These are phyloP conservation scores for Pseudomugil gertrudae DNA, from an alignment of 2,797 vertebrate genomes.

Conservation along the genomic window DNA sequence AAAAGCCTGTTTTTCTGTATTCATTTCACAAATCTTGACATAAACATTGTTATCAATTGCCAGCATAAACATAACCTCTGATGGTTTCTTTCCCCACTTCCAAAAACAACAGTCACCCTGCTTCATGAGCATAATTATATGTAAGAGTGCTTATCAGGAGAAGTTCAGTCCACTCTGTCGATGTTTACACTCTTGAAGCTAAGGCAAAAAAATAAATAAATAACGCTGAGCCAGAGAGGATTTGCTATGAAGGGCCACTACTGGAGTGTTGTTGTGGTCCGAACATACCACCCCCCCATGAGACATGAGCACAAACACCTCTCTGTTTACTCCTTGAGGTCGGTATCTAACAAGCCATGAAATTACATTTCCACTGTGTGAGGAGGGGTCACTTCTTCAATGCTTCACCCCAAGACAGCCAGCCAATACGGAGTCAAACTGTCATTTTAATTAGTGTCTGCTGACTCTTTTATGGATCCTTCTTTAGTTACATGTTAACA, in stretches of 20 bases:
- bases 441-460: constrained; percentile 73
- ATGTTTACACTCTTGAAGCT: constrained; percentile 60
- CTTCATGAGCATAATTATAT: constrained; percentile 32
- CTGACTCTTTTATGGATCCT: constrained; percentile 30
- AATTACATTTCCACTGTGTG: constrained; percentile 77
- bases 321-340: constrained; percentile 71
- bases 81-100: neutral
- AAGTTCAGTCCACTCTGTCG: constrained; percentile 52
- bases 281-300: constrained; percentile 38
- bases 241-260: constrained; percentile 22
- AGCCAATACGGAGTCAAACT: constrained; percentile 62
- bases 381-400: constrained; percentile 63
- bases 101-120: neutral
- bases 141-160: constrained; percentile 40
- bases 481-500: constrained; percentile 32
- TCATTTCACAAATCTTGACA: neutral
- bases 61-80: constrained; percentile 15
- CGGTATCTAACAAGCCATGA: constrained; percentile 77
- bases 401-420: constrained; percentile 61
- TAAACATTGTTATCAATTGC: constrained; percentile 33
- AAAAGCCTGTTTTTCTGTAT: neutral
- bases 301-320: constrained; percentile 45
- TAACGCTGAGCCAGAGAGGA: constrained; percentile 44
- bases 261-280: constrained; percentile 29
- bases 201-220: constrained; percentile 31